A percentile compares a stretch with the other conserved stretches of the same genome.
Conservation (phyloP, 2,888 invertebrate species). For the Encarsia formosa region DNA sequence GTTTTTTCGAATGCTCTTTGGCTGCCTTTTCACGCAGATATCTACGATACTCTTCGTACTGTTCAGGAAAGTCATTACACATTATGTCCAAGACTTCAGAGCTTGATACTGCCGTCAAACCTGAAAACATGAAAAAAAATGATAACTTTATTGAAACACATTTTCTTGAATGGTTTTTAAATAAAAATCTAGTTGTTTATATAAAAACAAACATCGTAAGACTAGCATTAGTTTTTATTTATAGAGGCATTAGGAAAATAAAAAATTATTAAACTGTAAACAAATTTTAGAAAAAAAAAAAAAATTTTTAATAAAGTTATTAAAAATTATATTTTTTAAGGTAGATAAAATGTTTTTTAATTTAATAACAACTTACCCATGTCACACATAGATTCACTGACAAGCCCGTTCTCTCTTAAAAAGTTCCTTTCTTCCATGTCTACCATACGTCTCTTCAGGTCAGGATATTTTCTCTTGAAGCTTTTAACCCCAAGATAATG, state of each 20-base stretch:
- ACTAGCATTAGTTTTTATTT: too few species aligned
- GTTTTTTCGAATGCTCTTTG: conserved; percentile 65
- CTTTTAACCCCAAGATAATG: conserved; percentile 93
- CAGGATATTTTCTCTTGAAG: conserved; percentile 94
- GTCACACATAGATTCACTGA: conserved; percentile 88
- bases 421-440: conserved; percentile 90
- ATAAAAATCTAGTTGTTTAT: too few species aligned
- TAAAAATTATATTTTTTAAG: too few species aligned
- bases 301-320: neutral
- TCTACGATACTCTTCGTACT: conserved; percentile 86
- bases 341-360: too few species aligned
- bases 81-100: conserved; percentile 94
- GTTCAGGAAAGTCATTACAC: conserved; percentile 91
- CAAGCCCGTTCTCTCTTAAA: conserved; percentile 76
- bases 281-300: conserved; percentile 7
- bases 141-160: too few species aligned
- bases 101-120: conserved; percentile 85
- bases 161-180: too few species aligned
- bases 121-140: too few species aligned
- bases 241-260: too few species aligned
- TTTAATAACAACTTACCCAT: conserved; percentile 61
- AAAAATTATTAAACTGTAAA: too few species aligned
- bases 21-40: conserved; percentile 68
- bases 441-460: conserved; percentile 75
- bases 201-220: too few species aligned